Evolutionary conservation across 1,140 invertebrate species (phyloP), one percentile per base, ranked within the genome.

Genomic region (Eupeodes corollae): DNA sequence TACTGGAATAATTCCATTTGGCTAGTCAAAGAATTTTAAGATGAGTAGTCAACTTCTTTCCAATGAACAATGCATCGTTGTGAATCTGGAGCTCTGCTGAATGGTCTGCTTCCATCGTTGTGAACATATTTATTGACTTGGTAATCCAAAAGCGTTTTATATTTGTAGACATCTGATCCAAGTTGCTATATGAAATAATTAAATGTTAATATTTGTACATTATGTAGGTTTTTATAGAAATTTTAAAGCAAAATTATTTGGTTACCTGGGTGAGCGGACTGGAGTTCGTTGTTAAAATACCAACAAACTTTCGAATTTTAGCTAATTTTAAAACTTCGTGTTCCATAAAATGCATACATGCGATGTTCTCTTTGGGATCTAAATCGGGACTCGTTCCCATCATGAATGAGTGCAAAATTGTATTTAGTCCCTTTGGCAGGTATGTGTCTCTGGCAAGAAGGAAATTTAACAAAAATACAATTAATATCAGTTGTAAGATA

Each of bases 241-340:
- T 26, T 26, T 26, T 26, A 3, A 26, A 26, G 21, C 3, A 26
- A 26, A 26, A 26, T 26, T 12, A 35, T 21, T 14, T 21, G 34
- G 3, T 6, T 14, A 53, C 52, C 48, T 84, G 82, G 19, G 88
- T 91, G 13, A 91, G 69, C 0, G 85, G 83, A 63, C 80, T 90
- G 6, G 88, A 89, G 59, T 91, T 91, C 2, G 85, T 88, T 1
- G 88, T 90, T 48, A 91, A 82, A 16, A 91, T 80, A 1, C 86
- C 86, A 3, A 62, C 63, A 58, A 84, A 91, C 10, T 76, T 65
- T 50, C 77, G 75, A 8, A 70, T 66, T 45, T 73, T 77, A 0
- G 84, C 84, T 5, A 88, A 55, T 30, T 72, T 61, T 38, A 87
- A 65, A 26, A 80, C 79, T 52, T 85, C 79, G 34, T 82, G 73